Evolutionary conservation across 2,113 vertebrate genomes (phyloP).

Genomic region (Aegotheles bennettii): DNA sequence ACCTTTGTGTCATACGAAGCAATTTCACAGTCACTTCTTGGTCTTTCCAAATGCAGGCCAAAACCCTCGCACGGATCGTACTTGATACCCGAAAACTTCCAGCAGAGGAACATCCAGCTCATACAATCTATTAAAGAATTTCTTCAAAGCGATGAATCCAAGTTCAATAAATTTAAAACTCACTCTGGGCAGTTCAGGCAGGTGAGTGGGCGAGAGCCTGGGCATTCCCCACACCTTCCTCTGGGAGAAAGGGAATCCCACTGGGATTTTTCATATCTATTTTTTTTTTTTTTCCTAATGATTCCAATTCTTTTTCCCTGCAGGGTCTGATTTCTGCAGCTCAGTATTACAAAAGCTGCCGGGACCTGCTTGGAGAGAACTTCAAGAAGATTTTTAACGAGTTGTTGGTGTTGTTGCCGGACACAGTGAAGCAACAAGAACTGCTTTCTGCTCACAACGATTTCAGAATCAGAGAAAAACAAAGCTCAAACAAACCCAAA

Average conservation of each 20-base stretch:
- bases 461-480: conserved; percentile 77
- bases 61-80: conserved; percentile 71
- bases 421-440: conserved; percentile 92
- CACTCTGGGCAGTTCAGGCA: conserved; percentile 95
- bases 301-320: not conserved
- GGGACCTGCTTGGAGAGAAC: conserved; percentile 87
- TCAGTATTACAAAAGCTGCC: conserved; percentile 87
- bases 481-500: conserved; percentile 72
- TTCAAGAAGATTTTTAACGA: conserved; percentile 91
- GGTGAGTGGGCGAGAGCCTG: conserved; percentile 67
- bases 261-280: not conserved
- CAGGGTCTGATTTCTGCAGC: conserved; percentile 89
- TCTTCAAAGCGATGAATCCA: conserved; percentile 86
- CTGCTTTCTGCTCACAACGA: conserved; percentile 89
- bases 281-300: not conserved
- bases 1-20: not conserved
- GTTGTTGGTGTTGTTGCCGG: conserved; percentile 90
- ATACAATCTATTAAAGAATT: conserved; percentile 91
- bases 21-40: not conserved
- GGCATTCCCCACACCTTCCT: fast-evolving
- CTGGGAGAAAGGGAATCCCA: not conserved
- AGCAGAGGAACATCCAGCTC: conserved; percentile 90
- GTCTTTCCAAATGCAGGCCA: conserved; percentile 48
- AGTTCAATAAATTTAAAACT: conserved; percentile 92
- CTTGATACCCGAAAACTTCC: conserved; percentile 89